Conservation (phyloP, 1,140 invertebrate species). For the Camponotus floridanus region DNA sequence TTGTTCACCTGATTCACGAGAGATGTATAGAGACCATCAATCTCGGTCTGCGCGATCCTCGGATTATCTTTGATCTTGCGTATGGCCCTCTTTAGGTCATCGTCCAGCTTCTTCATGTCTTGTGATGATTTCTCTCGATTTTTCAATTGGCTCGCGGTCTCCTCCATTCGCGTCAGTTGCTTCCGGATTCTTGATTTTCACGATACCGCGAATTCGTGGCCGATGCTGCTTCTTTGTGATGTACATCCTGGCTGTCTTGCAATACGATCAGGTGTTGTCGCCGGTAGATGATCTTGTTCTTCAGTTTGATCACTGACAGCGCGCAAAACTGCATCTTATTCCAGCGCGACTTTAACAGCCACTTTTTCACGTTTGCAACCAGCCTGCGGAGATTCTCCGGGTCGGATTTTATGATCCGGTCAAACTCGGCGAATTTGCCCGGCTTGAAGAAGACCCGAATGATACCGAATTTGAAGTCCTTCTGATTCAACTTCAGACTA, state of each 20-base stretch:
- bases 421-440: conserved; percentile 99
- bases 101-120: conserved; percentile 91
- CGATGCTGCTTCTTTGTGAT: conserved; percentile 93
- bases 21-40: conserved; percentile 89
- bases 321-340: conserved; percentile 96
- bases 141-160: conserved; percentile 92
- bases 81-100: conserved; percentile 88
- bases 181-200: conserved; percentile 91
- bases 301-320: conserved; percentile 97
- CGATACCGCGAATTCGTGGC: conserved; percentile 91
- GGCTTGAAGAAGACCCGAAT: conserved; percentile 99
- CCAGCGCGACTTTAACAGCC: conserved; percentile 96
- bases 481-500: conserved; percentile 96
- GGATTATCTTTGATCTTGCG: conserved; percentile 90
- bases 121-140: conserved; percentile 89
- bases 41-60: conserved; percentile 88
- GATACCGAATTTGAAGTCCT: conserved; percentile 98
- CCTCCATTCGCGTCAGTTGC: conserved; percentile 90
- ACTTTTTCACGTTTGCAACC: conserved; percentile 95
- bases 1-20: conserved; percentile 90
- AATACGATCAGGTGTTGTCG: conserved; percentile 92
- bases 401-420: conserved; percentile 98
- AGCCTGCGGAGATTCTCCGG: conserved; percentile 95
- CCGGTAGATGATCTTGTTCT: conserved; percentile 97
- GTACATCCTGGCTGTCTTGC: conserved; percentile 94